Base-by-base conservation (phyloP, 2,888 invertebrate species). In the Himalopsyche anomala region DNA sequence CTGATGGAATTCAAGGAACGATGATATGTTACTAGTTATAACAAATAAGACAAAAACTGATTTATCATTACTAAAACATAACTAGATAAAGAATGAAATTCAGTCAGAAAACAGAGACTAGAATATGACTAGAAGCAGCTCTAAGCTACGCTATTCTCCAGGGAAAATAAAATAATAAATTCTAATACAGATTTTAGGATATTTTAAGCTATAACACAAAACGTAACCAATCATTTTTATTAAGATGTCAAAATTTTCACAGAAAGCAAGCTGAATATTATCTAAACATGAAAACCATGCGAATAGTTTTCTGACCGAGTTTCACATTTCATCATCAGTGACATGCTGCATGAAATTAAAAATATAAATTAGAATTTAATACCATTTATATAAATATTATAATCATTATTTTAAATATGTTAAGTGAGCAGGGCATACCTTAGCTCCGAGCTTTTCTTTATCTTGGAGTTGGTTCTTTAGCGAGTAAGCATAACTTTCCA, bases 401-500 rank as follows among this genome's bases (percentile, higher is more conserved):
- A 45, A 45, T 45, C 45, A 45, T 11, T 45, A 45, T 45, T 11
- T 45, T 9, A 45, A 40, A 40, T 1, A 6, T 40, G 40, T 3
- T 51, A 51, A 51, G 51, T 15, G 0, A 79, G 51, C 9, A 79
- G 28, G 12, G 40, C 55, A 88, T 79, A 95, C 92, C 92, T 99
- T 99, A 84, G 97, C 95, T 62, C 99, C 99, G 86, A 99, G 95
- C 91, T 99, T 99, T 90, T 99, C 99, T 92, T 99, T 99, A 91
- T 99, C 99, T 85, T 95, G 95, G 51, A 99, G 94, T 92, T 99
- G 99, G 92, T 98, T 99, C 94, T 99, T 99, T 87, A 99, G 94
- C 4, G 98, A 98, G 93, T 99, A 99, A 0, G 98, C 98, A 90
- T 99, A 99, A 86, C 98, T 97, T 92, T 99, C 99, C 84, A 99